phyloP scores from a whole-genome alignment of 2,888 invertebrate species.

The Mimas tiliae region DNA sequence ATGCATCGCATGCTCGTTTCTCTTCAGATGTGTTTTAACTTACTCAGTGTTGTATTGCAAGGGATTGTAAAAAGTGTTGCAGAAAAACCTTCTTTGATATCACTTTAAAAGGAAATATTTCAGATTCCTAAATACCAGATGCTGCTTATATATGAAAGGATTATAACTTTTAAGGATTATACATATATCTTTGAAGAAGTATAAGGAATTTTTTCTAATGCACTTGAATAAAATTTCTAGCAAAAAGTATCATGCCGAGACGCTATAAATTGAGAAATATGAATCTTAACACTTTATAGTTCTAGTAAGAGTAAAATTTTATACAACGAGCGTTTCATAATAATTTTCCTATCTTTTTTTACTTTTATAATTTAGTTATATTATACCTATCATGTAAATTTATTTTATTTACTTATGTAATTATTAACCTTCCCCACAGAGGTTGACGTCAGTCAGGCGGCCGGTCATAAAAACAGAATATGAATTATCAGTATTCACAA shows the following conservation, averaged over 20 bases:
- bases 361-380: too few species aligned
- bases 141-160: neutral
- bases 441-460: too few species aligned
- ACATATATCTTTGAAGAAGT: neutral
- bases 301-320: neutral
- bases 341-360: too few species aligned
- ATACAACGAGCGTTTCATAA: neutral
- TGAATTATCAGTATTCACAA: too few species aligned
- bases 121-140: neutral
- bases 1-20: constrained; percentile 22
- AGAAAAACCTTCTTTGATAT: neutral
- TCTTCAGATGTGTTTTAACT: constrained; percentile 2
- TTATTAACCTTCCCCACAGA: too few species aligned
- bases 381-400: too few species aligned
- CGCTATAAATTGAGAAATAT: neutral
- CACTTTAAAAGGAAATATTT: neutral
- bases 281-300: neutral
- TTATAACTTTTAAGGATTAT: neutral
- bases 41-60: neutral
- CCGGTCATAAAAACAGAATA: too few species aligned
- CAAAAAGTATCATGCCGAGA: neutral
- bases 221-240: neutral
- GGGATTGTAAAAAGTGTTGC: neutral
- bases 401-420: too few species aligned
- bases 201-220: neutral